Conservation (phyloP, 2,113 vertebrate genomes). For the Sakesphorus luctuosus region DNA sequence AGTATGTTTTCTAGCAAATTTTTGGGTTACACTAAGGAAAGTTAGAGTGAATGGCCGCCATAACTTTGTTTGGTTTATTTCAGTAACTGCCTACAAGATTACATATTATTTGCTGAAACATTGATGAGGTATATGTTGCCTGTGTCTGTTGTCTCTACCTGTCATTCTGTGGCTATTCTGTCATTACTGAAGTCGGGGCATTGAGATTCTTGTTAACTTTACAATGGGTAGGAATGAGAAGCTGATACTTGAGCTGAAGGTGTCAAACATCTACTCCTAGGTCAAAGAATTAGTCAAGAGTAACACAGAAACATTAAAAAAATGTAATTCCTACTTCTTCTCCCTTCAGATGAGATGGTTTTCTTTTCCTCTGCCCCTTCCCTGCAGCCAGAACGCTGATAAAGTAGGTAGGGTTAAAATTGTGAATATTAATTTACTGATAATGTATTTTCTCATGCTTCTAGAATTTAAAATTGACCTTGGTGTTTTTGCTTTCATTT, state of each 20-base stretch:
- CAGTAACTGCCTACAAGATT: neutral
- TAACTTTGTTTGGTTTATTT: neutral
- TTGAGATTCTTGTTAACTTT: neutral
- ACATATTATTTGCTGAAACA: neutral
- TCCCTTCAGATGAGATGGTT: neutral
- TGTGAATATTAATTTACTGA: neutral
- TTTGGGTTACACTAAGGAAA: neutral
- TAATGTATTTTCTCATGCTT: neutral
- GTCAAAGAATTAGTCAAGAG: neutral
- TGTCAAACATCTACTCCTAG: neutral
- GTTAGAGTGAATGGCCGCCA: accelerated
- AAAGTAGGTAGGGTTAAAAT: neutral
- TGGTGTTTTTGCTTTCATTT: neutral
- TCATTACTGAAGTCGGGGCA: neutral
- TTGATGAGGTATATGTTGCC: neutral
- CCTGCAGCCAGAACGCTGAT: neutral
- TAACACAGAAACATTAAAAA: neutral
- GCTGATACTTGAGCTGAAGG: neutral
- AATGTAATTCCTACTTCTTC: neutral
- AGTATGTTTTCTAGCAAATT: neutral
- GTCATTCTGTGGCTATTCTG: neutral
- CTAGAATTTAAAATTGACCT: neutral
- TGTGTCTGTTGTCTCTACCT: neutral
- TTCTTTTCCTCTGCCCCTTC: neutral
- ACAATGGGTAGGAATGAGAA: neutral